These are phyloP conservation scores for Patiria pectinifera DNA, from an alignment of 53 echinoderm and acorn worm genomes.

Conservation along the genomic window DNA sequence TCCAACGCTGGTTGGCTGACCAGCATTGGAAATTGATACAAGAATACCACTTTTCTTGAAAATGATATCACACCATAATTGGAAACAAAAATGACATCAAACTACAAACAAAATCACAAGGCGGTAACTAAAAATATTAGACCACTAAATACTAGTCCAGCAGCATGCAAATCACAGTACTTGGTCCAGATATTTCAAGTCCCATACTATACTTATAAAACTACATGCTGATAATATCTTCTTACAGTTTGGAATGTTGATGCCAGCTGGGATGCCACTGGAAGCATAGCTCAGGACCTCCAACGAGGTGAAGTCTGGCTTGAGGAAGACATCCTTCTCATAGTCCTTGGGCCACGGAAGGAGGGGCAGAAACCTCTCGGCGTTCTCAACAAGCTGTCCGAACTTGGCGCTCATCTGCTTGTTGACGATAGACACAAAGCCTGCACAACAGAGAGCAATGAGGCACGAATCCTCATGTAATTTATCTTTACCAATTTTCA, in stretches of 20 bases:
- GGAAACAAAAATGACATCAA: no score
- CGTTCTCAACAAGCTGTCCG: slow-evolving; percentile 78
- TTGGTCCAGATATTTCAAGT: no score
- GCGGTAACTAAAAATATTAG: no score
- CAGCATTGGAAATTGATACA: no score
- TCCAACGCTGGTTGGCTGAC: no score
- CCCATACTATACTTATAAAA: not conserved
- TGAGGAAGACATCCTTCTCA: slow-evolving; percentile 92
- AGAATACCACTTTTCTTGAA: no score
- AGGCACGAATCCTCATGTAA: not conserved
- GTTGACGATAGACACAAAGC: slow-evolving; percentile 98
- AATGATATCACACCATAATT: no score
- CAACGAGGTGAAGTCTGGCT: slow-evolving; percentile 96
- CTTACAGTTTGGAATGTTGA: slow-evolving; percentile 99
- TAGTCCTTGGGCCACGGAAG: slow-evolving; percentile 92
- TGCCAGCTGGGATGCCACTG: slow-evolving; percentile 97
- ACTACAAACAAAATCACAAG: no score
- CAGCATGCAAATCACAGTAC: no score
- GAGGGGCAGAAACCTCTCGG: slow-evolving; percentile 84
- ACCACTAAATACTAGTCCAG: no score
- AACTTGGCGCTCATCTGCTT: slow-evolving; percentile 99
- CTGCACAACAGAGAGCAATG: slow-evolving; percentile 24
- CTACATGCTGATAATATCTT: not conserved
- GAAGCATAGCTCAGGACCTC: slow-evolving; percentile 95
- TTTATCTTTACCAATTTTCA: no score